Evolutionary conservation across 2,797 vertebrate species (phyloP).

Genomic region (Sebastes matsubarae): DNA sequence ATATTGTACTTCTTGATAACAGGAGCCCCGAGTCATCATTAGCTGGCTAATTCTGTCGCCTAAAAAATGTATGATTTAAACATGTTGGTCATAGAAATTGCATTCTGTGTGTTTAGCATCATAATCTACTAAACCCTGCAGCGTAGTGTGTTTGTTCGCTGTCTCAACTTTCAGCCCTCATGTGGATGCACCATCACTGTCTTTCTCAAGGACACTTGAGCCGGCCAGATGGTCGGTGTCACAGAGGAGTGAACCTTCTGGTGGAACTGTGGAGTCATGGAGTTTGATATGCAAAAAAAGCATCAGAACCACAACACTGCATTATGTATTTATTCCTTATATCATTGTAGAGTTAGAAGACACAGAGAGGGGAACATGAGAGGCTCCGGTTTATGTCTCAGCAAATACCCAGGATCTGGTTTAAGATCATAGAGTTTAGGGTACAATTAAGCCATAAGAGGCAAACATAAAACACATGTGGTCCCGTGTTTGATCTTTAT

Average conservation of each 20-base stretch:
- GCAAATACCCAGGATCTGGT: not conserved
- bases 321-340: not conserved
- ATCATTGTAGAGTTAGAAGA: not conserved
- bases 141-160: not conserved
- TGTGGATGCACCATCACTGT: not conserved
- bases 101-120: not conserved
- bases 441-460: not conserved
- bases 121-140: not conserved
- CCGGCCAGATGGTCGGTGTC: conserved; percentile 33
- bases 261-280: not conserved
- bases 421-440: not conserved
- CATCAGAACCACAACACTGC: not conserved
- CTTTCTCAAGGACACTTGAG: conserved; percentile 23
- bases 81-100: not conserved
- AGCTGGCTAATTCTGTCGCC: not conserved
- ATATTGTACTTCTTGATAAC: not conserved
- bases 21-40: not conserved
- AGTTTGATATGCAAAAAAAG: conserved; percentile 1
- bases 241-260: conserved; percentile 11
- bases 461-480: rapidly evolving
- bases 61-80: not conserved
- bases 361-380: not conserved
- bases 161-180: not conserved
- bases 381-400: not conserved
- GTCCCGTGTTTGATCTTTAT: not conserved